These are phyloP conservation scores for Lasioglossum pauxillum DNA, from an alignment of 2,888 invertebrate species.

Conservation along the genomic window DNA sequence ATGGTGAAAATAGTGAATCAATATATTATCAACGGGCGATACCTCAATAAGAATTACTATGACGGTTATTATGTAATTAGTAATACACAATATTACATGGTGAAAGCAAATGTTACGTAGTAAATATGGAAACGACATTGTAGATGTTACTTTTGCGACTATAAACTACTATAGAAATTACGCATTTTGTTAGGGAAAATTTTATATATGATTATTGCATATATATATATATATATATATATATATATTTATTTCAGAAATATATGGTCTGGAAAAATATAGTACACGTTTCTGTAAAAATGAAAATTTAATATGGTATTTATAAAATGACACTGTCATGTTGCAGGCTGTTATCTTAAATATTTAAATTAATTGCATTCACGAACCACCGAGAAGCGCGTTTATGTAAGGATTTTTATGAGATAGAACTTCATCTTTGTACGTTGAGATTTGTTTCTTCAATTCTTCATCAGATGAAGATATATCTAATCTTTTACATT, in stretches of 20 bases:
- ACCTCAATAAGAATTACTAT: constrained; percentile 34
- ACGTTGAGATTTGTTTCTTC: constrained; percentile 76
- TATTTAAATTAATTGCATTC: constrained; percentile 13
- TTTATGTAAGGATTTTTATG: constrained; percentile 85
- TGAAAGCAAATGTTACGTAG: constrained; percentile 20
- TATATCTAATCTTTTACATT: constrained; percentile 82
- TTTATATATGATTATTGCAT: neutral
- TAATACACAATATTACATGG: constrained; percentile 4
- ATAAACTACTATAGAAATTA: constrained; percentile 12
- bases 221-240: too few species aligned
- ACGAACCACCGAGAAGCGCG: constrained; percentile 80
- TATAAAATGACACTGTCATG: constrained; percentile 15
- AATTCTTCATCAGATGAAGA: constrained; percentile 83
- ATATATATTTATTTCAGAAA: constrained; percentile 18
- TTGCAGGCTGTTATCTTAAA: constrained; percentile 26
- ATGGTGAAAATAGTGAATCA: constrained; percentile 61
- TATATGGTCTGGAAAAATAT: constrained; percentile 4
- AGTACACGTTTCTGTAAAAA: constrained; percentile 28
- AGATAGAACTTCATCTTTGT: constrained; percentile 83
- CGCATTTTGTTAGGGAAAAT: constrained; percentile 4
- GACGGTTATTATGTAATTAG: constrained; percentile 16
- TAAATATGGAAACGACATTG: neutral
- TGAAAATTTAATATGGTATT: constrained; percentile 39
- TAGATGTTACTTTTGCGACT: neutral
- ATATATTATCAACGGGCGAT: constrained; percentile 58